Evolutionary conservation across 2,113 vertebrate species (phyloP).

Genomic region (Orientallactaga bullata): DNA sequence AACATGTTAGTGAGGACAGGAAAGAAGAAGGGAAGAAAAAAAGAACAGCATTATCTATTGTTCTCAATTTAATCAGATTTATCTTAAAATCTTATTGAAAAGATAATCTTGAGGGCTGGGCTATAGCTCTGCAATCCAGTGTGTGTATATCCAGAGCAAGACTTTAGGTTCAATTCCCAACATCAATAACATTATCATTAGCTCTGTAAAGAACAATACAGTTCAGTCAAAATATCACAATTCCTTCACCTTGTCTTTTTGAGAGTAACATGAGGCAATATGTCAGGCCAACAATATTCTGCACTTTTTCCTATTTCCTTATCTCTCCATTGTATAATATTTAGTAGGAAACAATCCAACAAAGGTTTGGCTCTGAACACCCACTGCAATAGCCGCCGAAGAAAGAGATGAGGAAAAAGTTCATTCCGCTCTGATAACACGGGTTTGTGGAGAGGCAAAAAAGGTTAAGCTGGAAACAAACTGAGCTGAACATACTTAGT

Average conservation of each 20-base stretch:
- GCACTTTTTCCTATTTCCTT: neutral
- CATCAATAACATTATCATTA: neutral
- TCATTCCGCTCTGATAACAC: neutral
- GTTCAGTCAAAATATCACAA: neutral
- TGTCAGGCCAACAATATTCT: neutral
- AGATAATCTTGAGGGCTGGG: neutral
- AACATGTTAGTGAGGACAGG: neutral
- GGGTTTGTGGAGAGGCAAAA: neutral
- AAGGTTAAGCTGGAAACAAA: constrained; percentile 21
- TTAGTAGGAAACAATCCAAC: constrained; percentile 25
- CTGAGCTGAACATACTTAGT: neutral
- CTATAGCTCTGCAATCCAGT: neutral
- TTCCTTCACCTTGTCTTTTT: constrained; percentile 12
- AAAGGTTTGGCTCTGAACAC: neutral
- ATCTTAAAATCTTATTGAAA: constrained; percentile 12
- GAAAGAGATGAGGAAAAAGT: neutral
- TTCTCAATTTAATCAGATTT: neutral
- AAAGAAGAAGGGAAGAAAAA: neutral
- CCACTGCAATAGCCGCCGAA: neutral
- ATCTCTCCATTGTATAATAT: neutral
- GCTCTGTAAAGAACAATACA: neutral
- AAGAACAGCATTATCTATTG: neutral
- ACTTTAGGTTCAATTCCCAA: neutral
- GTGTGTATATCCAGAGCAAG: neutral
- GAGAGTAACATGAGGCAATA: neutral